Base-by-base conservation (phyloP, 2,888 invertebrate species). In the Catocala nupta region DNA sequence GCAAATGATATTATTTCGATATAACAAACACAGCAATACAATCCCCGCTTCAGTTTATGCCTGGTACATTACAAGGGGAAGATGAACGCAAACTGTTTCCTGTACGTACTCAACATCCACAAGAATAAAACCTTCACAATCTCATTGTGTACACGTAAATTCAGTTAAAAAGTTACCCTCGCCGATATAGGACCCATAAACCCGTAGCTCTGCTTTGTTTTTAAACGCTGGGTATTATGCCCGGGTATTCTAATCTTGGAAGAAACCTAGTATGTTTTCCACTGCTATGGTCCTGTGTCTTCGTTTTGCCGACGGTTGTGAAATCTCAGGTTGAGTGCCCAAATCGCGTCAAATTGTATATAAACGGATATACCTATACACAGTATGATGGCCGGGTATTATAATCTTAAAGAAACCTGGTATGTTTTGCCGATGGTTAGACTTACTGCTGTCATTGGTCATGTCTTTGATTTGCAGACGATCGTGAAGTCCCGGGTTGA, bases 61-160 rank as follows among this genome's bases (percentile, higher is more conserved):
- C 69, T 80, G 75, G 36, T 3, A 16, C 55, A 47, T 33, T 10
- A 48, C 54, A 70, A 83, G 77, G 71, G 81, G 81, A 87, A 87
- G 88, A 85, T 82, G 79, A 82, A 89, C 85, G 86, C 89, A 87
- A 90, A 88, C 89, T 82, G 89, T 87, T 90, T 86, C 86, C 85
- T 81, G 84, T 84, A 84, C 85, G 84, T 84, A 88, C 89, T 90
- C 90, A 87, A 89, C 89, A 92, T 89, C 87, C 88, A 85, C 86
- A 89, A 89, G 88, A 90, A 92, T 91, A 90, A 89, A 90, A 90
- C 85, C 86, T 83, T 83, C 84, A 83, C 85, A 84, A 81, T 84
- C 81, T 78, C 77, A 78, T 82, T 81, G 82, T 81, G 79, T 81
- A 78, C 82, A 81, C 80, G 81, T 81, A 81, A 83, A 84, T 85